Conservation (phyloP, 2,113 vertebrate genomes). For the Sphaerodactylus townsendi region DNA sequence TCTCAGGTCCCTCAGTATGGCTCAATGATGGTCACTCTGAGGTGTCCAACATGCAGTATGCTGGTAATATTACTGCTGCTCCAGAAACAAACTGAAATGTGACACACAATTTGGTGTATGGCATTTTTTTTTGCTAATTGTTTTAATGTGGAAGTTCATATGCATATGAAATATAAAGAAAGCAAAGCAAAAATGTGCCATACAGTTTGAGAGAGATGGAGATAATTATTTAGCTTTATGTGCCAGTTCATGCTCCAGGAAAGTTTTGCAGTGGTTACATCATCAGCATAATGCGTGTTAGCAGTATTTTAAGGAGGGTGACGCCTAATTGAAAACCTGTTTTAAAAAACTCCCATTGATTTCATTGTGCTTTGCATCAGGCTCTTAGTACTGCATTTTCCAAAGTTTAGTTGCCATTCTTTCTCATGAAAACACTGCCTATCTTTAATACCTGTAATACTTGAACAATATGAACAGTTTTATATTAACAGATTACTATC, state of each 20-base stretch:
- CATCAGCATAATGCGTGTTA: background rate
- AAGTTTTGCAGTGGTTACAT: background rate
- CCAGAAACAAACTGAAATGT: background rate
- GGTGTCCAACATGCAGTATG: background rate
- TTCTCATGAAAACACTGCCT: background rate
- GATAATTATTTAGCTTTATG: background rate
- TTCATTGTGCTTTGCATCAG: background rate
- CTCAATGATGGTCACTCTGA: conserved; percentile 22
- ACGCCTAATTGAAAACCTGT: background rate
- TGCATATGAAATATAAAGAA: background rate
- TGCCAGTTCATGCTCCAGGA: conserved; percentile 1
- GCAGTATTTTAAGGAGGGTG: background rate
- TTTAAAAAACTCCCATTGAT: background rate
- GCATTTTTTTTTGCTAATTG: conserved; percentile 4
- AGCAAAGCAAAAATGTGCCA: background rate
- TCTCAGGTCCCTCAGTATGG: conserved; percentile 12
- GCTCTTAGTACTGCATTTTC: background rate
- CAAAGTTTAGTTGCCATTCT: background rate
- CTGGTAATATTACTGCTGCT: background rate
- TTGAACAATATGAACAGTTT: background rate
- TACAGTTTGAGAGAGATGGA: background rate
- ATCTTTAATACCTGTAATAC: background rate
- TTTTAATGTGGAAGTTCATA: background rate
- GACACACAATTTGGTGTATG: background rate
- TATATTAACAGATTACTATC: background rate